A percentile compares a stretch with the other conserved stretches of the same genome.
Conservation (phyloP, 64 coral and sea anemone species). For the Pocillopora damicornis region DNA sequence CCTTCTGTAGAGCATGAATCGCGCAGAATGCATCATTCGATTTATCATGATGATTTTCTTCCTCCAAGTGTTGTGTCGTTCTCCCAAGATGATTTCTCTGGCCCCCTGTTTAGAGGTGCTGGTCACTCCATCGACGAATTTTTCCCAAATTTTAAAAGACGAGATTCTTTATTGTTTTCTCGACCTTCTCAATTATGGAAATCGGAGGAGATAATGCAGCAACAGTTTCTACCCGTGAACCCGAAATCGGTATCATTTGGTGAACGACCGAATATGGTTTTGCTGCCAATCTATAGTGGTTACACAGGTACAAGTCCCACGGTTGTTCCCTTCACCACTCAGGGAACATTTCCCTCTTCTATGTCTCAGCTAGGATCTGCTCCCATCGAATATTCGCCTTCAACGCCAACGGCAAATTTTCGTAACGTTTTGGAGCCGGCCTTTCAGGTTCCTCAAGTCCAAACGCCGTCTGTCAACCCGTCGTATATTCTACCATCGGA, state of each 20-base stretch:
- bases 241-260: constrained; percentile 18
- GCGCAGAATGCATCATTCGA: neutral
- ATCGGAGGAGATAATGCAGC: constrained; percentile 28
- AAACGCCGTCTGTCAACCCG: constrained; percentile 2
- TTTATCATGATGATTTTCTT: constrained; percentile 32
- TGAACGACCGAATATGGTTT: constrained; percentile 18
- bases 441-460: constrained; percentile 31
- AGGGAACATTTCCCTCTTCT: constrained; percentile 7
- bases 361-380: neutral
- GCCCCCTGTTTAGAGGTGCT: neutral
- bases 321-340: constrained; percentile 8
- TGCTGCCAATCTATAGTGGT: constrained; percentile 25
- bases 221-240: constrained; percentile 5
- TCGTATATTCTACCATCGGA: neutral
- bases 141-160: constrained; percentile 22
- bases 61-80: constrained; percentile 36
- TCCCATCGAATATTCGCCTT: neutral
- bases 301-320: neutral
- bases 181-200: constrained; percentile 1
- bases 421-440: constrained; percentile 10
- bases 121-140: neutral
- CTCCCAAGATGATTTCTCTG: constrained; percentile 42
- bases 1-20: neutral
- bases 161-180: neutral
- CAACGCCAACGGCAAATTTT: neutral